phyloP scores from a whole-genome alignment of 2,113 vertebrate genomes.

The Labeo rohita region DNA sequence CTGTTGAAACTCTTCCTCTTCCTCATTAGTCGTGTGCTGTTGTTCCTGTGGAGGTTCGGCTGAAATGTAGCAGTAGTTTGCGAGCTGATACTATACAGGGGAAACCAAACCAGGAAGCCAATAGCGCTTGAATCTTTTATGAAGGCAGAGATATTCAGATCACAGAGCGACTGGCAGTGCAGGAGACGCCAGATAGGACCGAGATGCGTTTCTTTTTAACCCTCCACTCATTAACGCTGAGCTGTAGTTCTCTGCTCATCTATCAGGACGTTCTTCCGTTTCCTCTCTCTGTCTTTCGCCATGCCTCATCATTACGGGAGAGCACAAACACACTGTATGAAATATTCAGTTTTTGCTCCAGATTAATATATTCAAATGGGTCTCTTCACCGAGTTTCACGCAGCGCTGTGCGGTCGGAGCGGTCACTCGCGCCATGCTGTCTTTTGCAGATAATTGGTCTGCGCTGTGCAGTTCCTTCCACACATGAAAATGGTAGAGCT shows the following conservation, averaged over 20 bases:
- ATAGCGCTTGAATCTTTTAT: constrained; percentile 90
- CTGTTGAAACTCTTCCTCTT: constrained; percentile 32
- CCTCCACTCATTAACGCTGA: constrained; percentile 67
- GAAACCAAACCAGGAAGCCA: constrained; percentile 78
- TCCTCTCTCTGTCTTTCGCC: background rate
- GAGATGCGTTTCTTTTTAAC: constrained; percentile 62
- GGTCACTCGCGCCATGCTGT: background rate
- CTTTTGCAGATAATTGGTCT: constrained; percentile 8
- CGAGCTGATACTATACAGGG: constrained; percentile 67
- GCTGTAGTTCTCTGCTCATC: constrained; percentile 42
- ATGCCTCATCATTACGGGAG: constrained; percentile 34
- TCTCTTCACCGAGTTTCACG: background rate
- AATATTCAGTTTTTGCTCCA: background rate
- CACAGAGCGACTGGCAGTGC: constrained; percentile 75
- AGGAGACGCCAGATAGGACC: constrained; percentile 65
- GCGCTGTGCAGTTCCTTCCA: background rate
- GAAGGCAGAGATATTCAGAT: constrained; percentile 90
- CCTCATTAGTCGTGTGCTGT: constrained; percentile 50
- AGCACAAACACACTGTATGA: constrained; percentile 35
- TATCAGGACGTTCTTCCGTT: constrained; percentile 38
- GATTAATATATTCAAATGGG: constrained; percentile 9
- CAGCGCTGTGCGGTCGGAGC: background rate
- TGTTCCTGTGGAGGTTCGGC: constrained; percentile 54
- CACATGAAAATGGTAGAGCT: background rate
- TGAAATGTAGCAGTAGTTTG: constrained; percentile 66